A percentile compares a stretch with the other conserved stretches of the same genome.
Conservation (phyloP, 2,888 invertebrate genomes). For the Griposia aprilina region DNA sequence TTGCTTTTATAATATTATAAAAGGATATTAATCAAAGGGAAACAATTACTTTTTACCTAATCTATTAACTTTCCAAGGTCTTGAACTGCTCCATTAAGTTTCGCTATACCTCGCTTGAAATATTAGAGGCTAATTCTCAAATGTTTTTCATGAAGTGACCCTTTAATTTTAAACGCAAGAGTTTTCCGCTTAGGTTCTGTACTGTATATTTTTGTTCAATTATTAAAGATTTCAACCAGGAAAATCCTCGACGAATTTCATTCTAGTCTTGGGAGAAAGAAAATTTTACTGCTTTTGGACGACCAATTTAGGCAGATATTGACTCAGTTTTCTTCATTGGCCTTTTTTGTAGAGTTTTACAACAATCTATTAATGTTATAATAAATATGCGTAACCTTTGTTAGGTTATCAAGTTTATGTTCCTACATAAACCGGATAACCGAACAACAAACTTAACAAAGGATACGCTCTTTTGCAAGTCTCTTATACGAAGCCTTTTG, state of each 20-base stretch:
- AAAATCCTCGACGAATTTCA: not conserved
- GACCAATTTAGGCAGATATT: constrained; percentile 5
- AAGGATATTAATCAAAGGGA: constrained; percentile 34
- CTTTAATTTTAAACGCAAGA: constrained; percentile 38
- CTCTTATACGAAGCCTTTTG: constrained; percentile 42
- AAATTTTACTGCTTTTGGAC: constrained; percentile 5
- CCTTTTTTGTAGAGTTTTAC: constrained; percentile 15
- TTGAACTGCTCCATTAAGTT: constrained; percentile 17
- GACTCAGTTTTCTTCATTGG: not conserved
- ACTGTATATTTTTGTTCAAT: not conserved
- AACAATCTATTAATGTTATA: constrained; percentile 29
- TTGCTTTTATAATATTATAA: not conserved
- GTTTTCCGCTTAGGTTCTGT: constrained; percentile 6
- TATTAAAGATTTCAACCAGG: not conserved
- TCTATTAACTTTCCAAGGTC: constrained; percentile 29
- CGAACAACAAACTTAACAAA: constrained; percentile 25
- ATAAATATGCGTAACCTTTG: constrained; percentile 20
- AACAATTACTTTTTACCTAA: constrained; percentile 48
- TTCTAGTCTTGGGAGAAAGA: not conserved
- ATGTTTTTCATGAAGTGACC: constrained; percentile 26
- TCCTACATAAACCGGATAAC: constrained; percentile 30
- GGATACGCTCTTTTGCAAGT: constrained; percentile 34
- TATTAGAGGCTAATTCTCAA: constrained; percentile 10
- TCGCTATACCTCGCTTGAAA: constrained; percentile 14
- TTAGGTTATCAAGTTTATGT: constrained; percentile 32